Evolutionary conservation across 2,888 invertebrate species (phyloP).

Genomic region (Gryllus longicercus): DNA sequence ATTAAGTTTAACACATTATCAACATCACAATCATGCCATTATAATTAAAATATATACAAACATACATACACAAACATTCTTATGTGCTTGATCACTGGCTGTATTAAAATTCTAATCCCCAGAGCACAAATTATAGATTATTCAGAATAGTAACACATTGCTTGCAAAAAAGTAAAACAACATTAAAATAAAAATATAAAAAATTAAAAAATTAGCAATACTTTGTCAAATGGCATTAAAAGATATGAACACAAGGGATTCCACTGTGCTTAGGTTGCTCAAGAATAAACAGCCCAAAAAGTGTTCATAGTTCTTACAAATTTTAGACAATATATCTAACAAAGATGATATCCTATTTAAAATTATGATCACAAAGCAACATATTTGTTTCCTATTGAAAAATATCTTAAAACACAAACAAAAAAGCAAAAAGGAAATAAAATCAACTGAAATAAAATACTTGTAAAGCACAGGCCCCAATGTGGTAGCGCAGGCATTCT

Average conservation of each 20-base stretch:
- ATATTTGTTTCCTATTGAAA: neutral
- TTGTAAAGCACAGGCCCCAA: neutral
- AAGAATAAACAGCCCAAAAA: neutral
- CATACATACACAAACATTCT: too few relatives aligned
- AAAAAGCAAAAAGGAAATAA: neutral
- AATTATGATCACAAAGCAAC: neutral
- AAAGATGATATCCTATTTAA: neutral
- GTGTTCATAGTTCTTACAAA: neutral
- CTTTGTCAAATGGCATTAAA: neutral
- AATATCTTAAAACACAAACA: neutral
- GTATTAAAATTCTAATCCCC: too few relatives aligned
- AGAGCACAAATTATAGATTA: too few relatives aligned
- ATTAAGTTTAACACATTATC: too few relatives aligned
- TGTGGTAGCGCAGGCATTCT: conserved; percentile 1
- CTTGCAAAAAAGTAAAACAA: neutral
- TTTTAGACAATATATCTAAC: neutral
- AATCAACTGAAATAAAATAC: conserved; percentile 1
- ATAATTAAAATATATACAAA: too few relatives aligned
- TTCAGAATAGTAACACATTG: neutral
- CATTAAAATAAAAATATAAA: neutral
- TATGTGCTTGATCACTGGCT: too few relatives aligned
- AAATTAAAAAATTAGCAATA: neutral
- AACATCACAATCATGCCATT: too few relatives aligned
- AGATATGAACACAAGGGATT: conserved; percentile 1
- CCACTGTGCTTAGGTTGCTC: neutral